A percentile compares a stretch with the other conserved stretches of the same genome.
These are phyloP conservation scores for Luperina testacea DNA, from an alignment of 2,888 invertebrate genomes.

Conservation along the genomic window DNA sequence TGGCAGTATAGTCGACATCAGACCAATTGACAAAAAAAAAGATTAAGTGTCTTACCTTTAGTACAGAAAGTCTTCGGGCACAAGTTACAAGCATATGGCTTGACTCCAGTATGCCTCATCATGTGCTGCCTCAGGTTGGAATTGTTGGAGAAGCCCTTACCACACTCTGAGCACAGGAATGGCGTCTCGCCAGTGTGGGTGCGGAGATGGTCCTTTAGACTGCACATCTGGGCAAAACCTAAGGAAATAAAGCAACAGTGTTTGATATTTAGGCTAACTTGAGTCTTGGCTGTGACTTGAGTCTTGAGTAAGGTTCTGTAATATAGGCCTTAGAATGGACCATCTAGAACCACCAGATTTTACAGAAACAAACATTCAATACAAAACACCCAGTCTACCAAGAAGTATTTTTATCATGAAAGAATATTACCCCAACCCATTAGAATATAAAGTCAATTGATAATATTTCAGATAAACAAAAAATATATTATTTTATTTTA, in stretches of 20 bases:
- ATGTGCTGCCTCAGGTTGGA: slow-evolving; percentile 91
- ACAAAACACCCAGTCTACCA: too few species aligned
- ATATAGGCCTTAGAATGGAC: too few species aligned
- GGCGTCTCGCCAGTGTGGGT: slow-evolving; percentile 90
- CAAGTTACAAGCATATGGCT: slow-evolving; percentile 88
- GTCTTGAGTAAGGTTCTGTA: too few species aligned
- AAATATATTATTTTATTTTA: neutral
- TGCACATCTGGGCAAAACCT: slow-evolving; percentile 89
- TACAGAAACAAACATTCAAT: too few species aligned
- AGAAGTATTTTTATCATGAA: too few species aligned
- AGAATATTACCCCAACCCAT: too few species aligned
- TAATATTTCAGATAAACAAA: too few species aligned
- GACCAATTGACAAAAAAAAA: too few species aligned
- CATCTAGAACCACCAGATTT: too few species aligned
- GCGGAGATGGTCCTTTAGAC: slow-evolving; percentile 89
- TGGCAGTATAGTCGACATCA: too few species aligned
- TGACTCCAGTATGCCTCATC: slow-evolving; percentile 88
- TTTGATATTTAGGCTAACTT: neutral
- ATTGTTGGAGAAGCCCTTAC: slow-evolving; percentile 88
- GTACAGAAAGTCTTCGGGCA: slow-evolving; percentile 90
- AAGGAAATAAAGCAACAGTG: slow-evolving; percentile 35
- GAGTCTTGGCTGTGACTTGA: too few species aligned
- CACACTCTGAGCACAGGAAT: slow-evolving; percentile 89
- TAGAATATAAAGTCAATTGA: too few species aligned
- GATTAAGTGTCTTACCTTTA: slow-evolving; percentile 79